Evolutionary conservation across 2,888 invertebrate genomes (phyloP).

Genomic region (Dilophus febrilis): DNA sequence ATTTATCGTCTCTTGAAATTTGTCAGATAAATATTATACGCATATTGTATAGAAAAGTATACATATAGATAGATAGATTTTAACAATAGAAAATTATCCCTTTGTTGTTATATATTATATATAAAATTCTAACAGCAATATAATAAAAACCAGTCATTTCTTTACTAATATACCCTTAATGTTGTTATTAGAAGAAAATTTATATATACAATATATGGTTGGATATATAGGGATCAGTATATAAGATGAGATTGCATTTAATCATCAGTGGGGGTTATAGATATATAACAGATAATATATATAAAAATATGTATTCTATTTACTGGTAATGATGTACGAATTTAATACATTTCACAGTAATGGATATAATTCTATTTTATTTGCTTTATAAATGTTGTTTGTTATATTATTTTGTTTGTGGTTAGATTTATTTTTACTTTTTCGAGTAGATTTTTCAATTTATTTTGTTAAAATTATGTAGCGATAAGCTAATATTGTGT

Average conservation of each 20-base stretch:
- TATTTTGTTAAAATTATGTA: too few species aligned
- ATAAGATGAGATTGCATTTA: conserved; percentile 1
- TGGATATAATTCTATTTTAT: too few species aligned
- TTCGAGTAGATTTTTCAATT: too few species aligned
- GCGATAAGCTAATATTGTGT: too few species aligned
- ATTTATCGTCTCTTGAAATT: conserved; percentile 1
- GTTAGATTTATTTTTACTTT: too few species aligned
- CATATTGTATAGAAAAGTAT: neutral
- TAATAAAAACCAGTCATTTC: neutral
- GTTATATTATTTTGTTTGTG: too few species aligned
- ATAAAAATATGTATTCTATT: neutral
- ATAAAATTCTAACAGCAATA: neutral
- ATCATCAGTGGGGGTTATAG: neutral
- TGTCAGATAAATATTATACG: neutral
- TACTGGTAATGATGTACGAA: neutral
- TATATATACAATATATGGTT: too few species aligned
- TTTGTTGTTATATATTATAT: neutral
- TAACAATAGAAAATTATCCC: conserved; percentile 1
- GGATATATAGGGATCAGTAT: neutral
- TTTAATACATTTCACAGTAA: too few species aligned
- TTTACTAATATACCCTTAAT: neutral
- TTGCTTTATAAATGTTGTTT: too few species aligned
- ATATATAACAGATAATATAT: neutral
- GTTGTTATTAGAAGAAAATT: neutral
- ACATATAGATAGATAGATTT: neutral